Conservation (phyloP, 2,113 vertebrate genomes). For the Speoplatyrhinus poulsoni region DNA sequence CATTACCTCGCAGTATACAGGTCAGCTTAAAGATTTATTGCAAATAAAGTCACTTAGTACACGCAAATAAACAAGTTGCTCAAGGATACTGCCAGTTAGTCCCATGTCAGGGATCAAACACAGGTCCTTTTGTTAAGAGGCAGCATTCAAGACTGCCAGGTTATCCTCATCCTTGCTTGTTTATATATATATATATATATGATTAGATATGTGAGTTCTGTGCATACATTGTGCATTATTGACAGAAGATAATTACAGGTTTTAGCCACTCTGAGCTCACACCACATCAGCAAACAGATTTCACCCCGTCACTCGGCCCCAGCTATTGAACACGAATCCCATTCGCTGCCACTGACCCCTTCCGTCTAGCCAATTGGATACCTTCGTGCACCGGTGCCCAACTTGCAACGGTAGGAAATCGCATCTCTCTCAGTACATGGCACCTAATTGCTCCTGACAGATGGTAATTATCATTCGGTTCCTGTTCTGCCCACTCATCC, state of each 20-base stretch:
- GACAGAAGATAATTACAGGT: constrained; percentile 36
- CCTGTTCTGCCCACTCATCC: constrained; percentile 68
- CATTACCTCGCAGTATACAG: constrained; percentile 42
- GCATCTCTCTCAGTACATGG: constrained; percentile 56
- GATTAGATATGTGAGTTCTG: neutral
- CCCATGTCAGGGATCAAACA: too few relatives aligned
- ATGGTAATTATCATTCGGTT: constrained; percentile 72
- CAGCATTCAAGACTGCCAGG: too few relatives aligned
- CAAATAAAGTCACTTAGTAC: too few relatives aligned
- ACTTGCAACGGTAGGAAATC: constrained; percentile 39
- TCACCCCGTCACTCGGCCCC: constrained; percentile 48
- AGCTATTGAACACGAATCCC: constrained; percentile 39
- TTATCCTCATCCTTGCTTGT: too few relatives aligned
- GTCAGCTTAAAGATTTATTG: constrained; percentile 39
- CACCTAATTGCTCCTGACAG: constrained; percentile 74
- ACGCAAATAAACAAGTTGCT: too few relatives aligned
- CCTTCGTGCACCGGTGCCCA: constrained; percentile 40
- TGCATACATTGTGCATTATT: constrained; percentile 44
- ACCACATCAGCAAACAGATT: constrained; percentile 46
- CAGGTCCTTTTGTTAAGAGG: too few relatives aligned
- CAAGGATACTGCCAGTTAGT: too few relatives aligned
- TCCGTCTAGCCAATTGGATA: constrained; percentile 42
- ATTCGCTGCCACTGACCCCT: constrained; percentile 19
- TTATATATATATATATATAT: too few relatives aligned
- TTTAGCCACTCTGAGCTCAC: constrained; percentile 39